phyloP scores from a whole-genome alignment of 2,113 vertebrate species.

The Passer domesticus region DNA sequence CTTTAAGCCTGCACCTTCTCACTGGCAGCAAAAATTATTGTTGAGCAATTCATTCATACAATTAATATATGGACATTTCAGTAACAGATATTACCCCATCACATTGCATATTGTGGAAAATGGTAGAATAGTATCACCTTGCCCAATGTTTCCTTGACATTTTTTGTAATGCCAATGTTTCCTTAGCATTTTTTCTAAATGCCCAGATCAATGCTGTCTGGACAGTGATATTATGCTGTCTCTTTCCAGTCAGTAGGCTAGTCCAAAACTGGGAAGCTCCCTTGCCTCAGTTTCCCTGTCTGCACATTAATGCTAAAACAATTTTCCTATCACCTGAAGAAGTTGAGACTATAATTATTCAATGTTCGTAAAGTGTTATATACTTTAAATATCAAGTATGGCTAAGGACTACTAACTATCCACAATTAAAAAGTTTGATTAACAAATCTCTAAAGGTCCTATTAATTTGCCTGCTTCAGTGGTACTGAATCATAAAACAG shows the following conservation, averaged over 20 bases:
- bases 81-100: background rate
- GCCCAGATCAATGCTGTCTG: too few species aligned
- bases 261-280: background rate
- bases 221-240: background rate
- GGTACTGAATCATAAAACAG: background rate
- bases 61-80: accelerated
- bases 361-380: background rate
- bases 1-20: background rate
- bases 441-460: background rate
- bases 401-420: background rate
- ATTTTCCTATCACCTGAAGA: background rate
- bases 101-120: background rate
- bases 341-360: background rate
- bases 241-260: background rate
- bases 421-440: background rate
- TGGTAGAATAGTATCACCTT: background rate
- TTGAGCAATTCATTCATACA: background rate
- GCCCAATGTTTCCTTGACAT: accelerated
- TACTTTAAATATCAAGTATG: background rate
- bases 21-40: background rate
- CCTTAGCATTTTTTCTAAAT: background rate
- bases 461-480: background rate
- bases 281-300: background rate
- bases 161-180: background rate
- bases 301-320: background rate